Evolutionary conservation across 2,888 invertebrate genomes (phyloP).

Genomic region (Hypercompe scribonia): DNA sequence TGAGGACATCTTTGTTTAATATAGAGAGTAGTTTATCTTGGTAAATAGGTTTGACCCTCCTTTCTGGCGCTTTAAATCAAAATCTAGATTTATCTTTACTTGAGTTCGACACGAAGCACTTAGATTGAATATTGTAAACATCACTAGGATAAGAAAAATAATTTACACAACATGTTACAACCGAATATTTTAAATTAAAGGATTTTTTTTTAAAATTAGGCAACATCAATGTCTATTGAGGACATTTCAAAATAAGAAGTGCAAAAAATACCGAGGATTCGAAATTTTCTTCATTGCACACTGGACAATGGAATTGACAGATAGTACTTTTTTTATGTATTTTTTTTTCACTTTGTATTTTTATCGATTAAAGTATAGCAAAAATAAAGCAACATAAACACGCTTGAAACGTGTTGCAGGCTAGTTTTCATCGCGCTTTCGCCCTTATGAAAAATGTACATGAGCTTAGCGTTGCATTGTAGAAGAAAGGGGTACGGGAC

Average conservation of each 20-base stretch:
- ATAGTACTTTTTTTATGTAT: background rate
- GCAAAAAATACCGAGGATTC: background rate
- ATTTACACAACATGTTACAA: background rate
- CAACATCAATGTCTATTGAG: background rate
- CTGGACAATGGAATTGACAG: background rate
- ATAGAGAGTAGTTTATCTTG: slow-evolving; percentile 50
- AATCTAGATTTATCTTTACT: slow-evolving; percentile 40
- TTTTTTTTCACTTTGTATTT: too few species aligned
- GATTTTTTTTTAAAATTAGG: background rate
- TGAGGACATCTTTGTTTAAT: too few species aligned
- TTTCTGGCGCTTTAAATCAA: slow-evolving; percentile 33
- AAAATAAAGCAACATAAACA: too few species aligned
- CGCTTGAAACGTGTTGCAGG: too few species aligned
- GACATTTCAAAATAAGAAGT: background rate
- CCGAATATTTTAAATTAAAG: background rate
- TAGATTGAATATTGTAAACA: background rate
- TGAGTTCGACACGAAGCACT: slow-evolving; percentile 22
- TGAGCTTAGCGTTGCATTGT: too few species aligned
- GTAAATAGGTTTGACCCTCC: slow-evolving; percentile 49
- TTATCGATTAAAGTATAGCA: too few species aligned
- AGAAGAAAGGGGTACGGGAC: too few species aligned
- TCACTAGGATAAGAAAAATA: background rate
- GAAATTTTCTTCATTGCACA: background rate
- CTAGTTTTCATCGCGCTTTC: too few species aligned
- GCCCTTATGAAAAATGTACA: too few species aligned